These are phyloP conservation scores for Lates japonicus DNA, from an alignment of 2,797 vertebrate species.

Conservation along the genomic window DNA sequence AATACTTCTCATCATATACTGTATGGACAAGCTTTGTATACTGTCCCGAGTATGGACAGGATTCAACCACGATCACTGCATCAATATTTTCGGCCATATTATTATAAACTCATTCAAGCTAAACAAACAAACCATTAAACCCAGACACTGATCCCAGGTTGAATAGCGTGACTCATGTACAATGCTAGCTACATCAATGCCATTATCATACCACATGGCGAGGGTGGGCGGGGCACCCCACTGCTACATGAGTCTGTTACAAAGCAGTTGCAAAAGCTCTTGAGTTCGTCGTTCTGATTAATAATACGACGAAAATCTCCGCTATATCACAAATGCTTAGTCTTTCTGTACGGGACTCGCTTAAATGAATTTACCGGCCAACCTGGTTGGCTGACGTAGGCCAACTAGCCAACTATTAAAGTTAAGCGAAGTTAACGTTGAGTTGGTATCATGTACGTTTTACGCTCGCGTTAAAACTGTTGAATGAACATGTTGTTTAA, in stretches of 20 bases:
- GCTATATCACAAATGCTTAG: rapidly evolving
- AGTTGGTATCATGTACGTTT: no score
- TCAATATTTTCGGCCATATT: rapidly evolving
- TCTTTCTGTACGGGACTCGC: no score
- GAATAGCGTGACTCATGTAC: slow-evolving; percentile 24
- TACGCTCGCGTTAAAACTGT: neutral
- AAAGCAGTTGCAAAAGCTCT: neutral
- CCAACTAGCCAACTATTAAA: slow-evolving; percentile 62
- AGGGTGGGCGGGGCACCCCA: slow-evolving; percentile 81
- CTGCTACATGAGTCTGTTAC: slow-evolving; percentile 31
- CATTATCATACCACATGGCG: slow-evolving; percentile 38
- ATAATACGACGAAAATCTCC: rapidly evolving
- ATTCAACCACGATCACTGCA: neutral
- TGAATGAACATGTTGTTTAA: neutral
- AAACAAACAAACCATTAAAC: neutral
- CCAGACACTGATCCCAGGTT: neutral
- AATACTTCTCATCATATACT: neutral
- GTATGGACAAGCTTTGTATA: no score
- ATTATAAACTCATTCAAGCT: rapidly evolving
- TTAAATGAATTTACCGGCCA: neutral
- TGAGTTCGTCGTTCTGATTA: rapidly evolving
- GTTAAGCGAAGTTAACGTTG: slow-evolving; percentile 32
- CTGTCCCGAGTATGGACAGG: neutral
- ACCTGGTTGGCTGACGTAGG: neutral
- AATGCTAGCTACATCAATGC: slow-evolving; percentile 51